A percentile compares a stretch with the other conserved stretches of the same genome.
phyloP scores from a whole-genome alignment of 1,140 invertebrate genomes.

The Atopsyche davidsoni region DNA sequence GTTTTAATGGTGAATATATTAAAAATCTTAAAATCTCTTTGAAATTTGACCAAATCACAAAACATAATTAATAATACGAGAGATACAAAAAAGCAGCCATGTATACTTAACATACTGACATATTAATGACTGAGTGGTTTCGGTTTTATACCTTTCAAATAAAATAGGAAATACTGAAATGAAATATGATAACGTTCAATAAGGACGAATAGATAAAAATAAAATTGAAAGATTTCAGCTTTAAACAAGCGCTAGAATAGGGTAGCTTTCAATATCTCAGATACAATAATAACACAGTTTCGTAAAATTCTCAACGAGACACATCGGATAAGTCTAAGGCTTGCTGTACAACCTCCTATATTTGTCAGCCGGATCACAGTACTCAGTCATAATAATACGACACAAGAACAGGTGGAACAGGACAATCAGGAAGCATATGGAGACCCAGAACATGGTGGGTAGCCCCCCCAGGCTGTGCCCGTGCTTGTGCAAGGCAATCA shows the following conservation, averaged over 20 bases:
- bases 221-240: no score
- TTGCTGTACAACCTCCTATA: conserved; percentile 60
- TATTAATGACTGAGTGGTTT: no score
- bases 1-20: no score
- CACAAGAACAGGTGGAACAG: conserved; percentile 93
- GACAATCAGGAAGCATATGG: conserved; percentile 81
- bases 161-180: no score
- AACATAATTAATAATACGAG: neutral
- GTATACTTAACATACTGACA: no score
- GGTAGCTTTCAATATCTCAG: no score
- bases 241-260: no score
- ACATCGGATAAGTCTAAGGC: conserved; percentile 38
- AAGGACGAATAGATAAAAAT: no score
- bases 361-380: conserved; percentile 65
- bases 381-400: conserved; percentile 90
- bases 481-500: conserved; percentile 87
- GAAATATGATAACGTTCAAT: no score
- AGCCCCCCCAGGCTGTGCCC: conserved; percentile 85
- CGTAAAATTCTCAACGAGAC: neutral
- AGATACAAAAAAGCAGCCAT: no score
- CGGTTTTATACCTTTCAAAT: no score
- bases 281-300: no score
- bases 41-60: neutral
- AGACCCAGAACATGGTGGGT: conserved; percentile 89
- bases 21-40: neutral